phyloP scores from a whole-genome alignment of 2,113 vertebrate genomes.

The Charina bottae region DNA sequence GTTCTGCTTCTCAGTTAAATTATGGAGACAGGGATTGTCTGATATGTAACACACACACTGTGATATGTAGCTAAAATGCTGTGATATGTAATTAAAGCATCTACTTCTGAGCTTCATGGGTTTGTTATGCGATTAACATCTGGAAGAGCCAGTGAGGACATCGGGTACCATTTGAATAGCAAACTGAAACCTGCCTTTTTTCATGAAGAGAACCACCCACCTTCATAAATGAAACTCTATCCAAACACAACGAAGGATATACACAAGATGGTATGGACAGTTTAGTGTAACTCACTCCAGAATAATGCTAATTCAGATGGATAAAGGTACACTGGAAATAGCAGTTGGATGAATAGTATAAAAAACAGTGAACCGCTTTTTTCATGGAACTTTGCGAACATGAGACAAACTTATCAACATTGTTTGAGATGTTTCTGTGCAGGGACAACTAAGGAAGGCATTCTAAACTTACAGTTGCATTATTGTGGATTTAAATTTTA shows the following conservation, averaged over 20 bases:
- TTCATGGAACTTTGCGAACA: background rate
- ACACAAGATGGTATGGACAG: background rate
- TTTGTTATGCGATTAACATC: background rate
- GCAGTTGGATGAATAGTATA: background rate
- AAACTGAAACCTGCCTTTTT: background rate
- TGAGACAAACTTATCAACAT: background rate
- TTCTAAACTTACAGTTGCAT: background rate
- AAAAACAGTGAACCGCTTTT: background rate
- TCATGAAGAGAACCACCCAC: background rate
- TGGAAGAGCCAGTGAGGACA: background rate
- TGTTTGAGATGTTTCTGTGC: background rate
- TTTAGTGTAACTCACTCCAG: background rate
- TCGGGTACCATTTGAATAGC: background rate
- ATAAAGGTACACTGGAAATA: background rate
- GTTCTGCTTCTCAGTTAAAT: background rate
- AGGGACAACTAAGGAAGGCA: background rate
- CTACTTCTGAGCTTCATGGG: background rate
- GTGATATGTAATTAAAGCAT: no score
- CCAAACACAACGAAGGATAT: background rate
- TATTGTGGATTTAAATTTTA: background rate
- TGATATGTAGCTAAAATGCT: no score
- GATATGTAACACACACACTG: background rate
- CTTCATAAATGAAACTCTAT: background rate
- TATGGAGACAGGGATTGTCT: background rate
- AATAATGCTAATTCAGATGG: background rate